phyloP scores from a whole-genome alignment of 2,888 invertebrate species.

The Trisateles emortualis region DNA sequence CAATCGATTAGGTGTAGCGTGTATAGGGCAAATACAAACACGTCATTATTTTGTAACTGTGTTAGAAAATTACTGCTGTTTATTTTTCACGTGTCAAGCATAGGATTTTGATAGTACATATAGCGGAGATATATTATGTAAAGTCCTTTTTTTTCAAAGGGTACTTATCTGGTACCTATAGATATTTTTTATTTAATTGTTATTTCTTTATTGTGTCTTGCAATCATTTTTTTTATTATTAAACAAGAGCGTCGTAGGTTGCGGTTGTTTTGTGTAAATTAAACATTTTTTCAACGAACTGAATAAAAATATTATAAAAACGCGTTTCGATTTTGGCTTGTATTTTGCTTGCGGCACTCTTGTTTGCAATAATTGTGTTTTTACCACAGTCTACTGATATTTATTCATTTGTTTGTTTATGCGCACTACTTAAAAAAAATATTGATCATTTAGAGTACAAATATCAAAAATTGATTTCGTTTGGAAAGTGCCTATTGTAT shows the following conservation, averaged over 20 bases:
- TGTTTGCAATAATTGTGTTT: slow-evolving; percentile 29
- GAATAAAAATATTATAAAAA: background rate
- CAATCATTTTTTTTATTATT: slow-evolving; percentile 13
- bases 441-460: too few relatives aligned
- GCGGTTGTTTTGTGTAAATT: slow-evolving; percentile 19
- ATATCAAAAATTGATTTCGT: too few relatives aligned
- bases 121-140: background rate
- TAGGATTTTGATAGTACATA: background rate
- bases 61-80: background rate
- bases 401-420: background rate
- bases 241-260: slow-evolving; percentile 41
- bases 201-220: slow-evolving; percentile 39
- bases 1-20: background rate
- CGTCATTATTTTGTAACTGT: background rate
- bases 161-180: background rate
- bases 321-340: slow-evolving; percentile 6
- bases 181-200: too few relatives aligned
- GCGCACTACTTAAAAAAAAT: too few relatives aligned
- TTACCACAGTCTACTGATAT: background rate
- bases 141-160: background rate
- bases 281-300: slow-evolving; percentile 33
- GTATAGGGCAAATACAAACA: slow-evolving; percentile 3
- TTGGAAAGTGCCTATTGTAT: too few relatives aligned
- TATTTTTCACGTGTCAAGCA: background rate
- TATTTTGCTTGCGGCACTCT: slow-evolving; percentile 40